Evolutionary conservation across 1,140 invertebrate genomes (phyloP).

Genomic region (Copidosoma floridanum): DNA sequence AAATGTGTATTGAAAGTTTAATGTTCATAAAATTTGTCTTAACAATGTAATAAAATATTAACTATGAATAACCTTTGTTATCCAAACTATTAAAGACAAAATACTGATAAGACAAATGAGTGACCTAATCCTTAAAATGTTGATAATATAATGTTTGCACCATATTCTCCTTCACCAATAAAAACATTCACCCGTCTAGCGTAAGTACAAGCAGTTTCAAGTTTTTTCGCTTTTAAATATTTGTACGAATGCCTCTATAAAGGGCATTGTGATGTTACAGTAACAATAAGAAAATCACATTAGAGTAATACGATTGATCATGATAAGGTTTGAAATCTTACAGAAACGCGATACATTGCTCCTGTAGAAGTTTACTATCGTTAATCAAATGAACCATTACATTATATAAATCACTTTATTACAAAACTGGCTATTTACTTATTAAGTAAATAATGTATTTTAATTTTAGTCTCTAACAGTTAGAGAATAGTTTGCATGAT

Average conservation of each 20-base stretch:
- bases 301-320: too few relatives aligned
- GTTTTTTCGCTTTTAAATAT: background rate
- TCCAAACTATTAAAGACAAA: background rate
- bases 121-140: background rate
- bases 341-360: constrained; percentile 15
- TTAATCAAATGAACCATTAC: constrained; percentile 6
- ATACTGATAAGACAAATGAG: background rate
- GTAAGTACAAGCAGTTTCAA: background rate
- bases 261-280: background rate
- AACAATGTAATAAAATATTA: background rate
- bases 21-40: background rate
- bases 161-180: background rate
- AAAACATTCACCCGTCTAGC: background rate
- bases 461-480: background rate
- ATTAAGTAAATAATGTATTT: background rate
- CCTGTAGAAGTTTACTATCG: constrained; percentile 18
- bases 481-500: background rate
- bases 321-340: too few relatives aligned
- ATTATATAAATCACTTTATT: constrained; percentile 17
- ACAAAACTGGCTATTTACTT: background rate
- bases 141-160: background rate
- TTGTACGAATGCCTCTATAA: background rate
- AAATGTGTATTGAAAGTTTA: background rate
- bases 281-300: background rate
- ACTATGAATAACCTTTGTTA: background rate